Percentiles rank a stretch among this genome's conserved stretches.
Evolutionary conservation across 2,113 vertebrate species (phyloP).

Genomic region (Marcusenius ussheri): DNA sequence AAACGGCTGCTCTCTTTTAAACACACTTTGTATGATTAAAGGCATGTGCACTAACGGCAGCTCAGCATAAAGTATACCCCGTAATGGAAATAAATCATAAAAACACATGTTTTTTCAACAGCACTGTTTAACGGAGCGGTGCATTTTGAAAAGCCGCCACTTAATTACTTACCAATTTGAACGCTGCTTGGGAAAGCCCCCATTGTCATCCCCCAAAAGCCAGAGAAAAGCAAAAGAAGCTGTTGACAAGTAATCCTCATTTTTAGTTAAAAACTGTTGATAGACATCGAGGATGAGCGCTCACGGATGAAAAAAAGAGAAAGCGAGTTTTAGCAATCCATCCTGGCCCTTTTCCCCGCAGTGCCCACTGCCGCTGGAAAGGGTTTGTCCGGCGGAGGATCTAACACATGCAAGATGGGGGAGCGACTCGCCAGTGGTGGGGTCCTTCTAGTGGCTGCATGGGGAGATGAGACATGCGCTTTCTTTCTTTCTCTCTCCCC

Average conservation of each 20-base stretch:
- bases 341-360: conserved; percentile 71
- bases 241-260: conserved; percentile 98
- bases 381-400: conserved; percentile 66
- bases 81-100: background rate
- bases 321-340: conserved; percentile 61
- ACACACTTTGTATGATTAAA: background rate
- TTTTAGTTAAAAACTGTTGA: conserved; percentile 76
- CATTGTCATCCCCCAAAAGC: conserved; percentile 88
- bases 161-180: conserved; percentile 87
- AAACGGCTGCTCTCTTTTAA: background rate
- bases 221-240: conserved; percentile 90
- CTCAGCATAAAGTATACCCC: background rate
- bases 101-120: background rate
- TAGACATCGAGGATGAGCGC: conserved; percentile 75
- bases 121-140: conserved; percentile 23
- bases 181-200: conserved; percentile 99
- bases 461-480: conserved; percentile 77
- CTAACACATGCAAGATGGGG: conserved; percentile 79
- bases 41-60: background rate
- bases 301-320: conserved; percentile 36
- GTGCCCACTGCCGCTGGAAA: conserved; percentile 78
- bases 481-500: conserved; percentile 43
- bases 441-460: conserved; percentile 64
- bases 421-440: conserved; percentile 68
- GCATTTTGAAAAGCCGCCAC: conserved; percentile 26